Evolutionary conservation across 2,888 invertebrate species (phyloP).

Genomic region (Metalampra italica): DNA sequence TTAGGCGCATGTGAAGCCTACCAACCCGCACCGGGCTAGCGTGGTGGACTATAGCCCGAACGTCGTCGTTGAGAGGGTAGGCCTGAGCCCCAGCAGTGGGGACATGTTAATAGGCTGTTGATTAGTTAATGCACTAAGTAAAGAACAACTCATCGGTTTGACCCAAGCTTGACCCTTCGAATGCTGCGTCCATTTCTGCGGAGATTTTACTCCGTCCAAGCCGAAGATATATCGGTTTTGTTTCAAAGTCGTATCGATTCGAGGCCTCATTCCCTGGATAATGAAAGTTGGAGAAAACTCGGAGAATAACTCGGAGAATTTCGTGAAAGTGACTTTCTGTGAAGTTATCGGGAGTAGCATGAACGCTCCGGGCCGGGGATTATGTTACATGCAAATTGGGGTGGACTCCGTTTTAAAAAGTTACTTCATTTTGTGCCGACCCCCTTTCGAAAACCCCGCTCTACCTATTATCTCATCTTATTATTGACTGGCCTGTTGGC

Average conservation of each 20-base stretch:
- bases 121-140: no score
- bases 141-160: background rate
- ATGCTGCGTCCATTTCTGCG: background rate
- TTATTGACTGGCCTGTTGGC: no score
- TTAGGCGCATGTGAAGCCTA: no score
- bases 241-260: slow-evolving; percentile 47
- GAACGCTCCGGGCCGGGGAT: background rate
- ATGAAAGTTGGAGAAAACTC: slow-evolving; percentile 38
- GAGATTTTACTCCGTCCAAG: background rate
- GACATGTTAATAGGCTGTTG: no score
- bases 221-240: slow-evolving; percentile 56
- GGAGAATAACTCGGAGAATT: slow-evolving; percentile 19
- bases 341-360: slow-evolving; percentile 4
- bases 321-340: slow-evolving; percentile 25
- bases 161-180: background rate
- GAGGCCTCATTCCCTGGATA: slow-evolving; percentile 42
- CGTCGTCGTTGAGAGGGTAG: no score
- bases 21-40: no score
- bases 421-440: slow-evolving; percentile 4
- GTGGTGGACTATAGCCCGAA: no score
- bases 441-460: no score
- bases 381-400: slow-evolving; percentile 8
- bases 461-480: no score
- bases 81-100: no score
- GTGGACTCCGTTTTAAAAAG: background rate